Evolutionary conservation across 2,113 vertebrate genomes (phyloP), one percentile per base, ranked within the genome.

Genomic region (Excalfactoria chinensis): DNA sequence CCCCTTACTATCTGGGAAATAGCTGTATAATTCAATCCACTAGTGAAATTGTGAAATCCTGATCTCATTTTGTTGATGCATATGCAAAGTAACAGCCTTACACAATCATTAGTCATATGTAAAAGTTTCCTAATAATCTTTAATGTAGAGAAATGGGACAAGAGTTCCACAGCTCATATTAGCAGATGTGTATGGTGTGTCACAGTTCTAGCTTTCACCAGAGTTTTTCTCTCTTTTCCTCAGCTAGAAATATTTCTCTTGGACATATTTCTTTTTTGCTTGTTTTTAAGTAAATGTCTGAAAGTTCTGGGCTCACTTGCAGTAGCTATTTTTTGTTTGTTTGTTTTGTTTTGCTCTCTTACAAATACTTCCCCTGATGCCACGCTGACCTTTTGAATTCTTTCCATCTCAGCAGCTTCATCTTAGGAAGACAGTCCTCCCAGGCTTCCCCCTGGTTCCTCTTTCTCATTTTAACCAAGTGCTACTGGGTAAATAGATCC

Each of bases 331-430:
- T 87, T 96, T 90, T 67, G 9, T 75, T 89, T 89, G 63, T 34
- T 34, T 81, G 28, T 18, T 94, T 93, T 89, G 30, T 28, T 93
- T 96, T 93, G 94, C 70, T 95, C 51, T 92, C 70, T 88, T 88
- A 87, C 60, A 94, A 95, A 96, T 81, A 86, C 56, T 94, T 77
- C 22, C 32, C 70, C 40, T 76, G 79, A 44, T 86, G 74, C 63
- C 78, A 72, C 37, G 35, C 16, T 95, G 92, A 97, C 94, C 93
- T 97, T 97, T 95, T 86, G 81, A 85, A 90, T 90, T 94, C 84
- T 96, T 41, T 95, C 75, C 44, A 60, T 64, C 49, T 92, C 71
- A 88, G 72, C 59, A 87, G 44, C 72, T 94, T 97, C 25, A 2
- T 70, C 71, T 73, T 49, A 95, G 63, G 56, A 91, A 75, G 20